phyloP scores from a whole-genome alignment of 2,888 invertebrate species.

The Tachina fera region DNA sequence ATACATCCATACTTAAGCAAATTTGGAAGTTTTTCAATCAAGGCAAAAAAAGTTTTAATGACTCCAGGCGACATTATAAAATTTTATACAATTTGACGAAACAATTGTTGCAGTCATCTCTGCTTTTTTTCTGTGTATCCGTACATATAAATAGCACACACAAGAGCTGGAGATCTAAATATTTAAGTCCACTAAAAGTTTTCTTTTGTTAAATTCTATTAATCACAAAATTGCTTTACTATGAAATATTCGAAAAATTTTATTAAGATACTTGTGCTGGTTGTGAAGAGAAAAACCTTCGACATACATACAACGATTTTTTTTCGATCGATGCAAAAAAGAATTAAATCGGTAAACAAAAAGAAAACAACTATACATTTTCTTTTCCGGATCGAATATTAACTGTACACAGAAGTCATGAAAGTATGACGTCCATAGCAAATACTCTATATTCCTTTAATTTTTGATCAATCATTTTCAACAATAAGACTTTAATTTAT shows the following conservation, averaged over 20 bases:
- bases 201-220: neutral
- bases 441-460: no score
- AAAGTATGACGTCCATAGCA: no score
- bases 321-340: no score
- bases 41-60: conserved; percentile 70
- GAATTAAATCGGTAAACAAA: no score
- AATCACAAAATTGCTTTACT: neutral
- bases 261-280: no score
- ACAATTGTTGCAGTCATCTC: conserved; percentile 42
- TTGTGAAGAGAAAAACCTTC: no score
- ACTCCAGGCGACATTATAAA: conserved; percentile 64
- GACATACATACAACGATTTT: no score
- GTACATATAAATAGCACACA: neutral
- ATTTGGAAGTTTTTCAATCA: conserved; percentile 71
- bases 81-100: conserved; percentile 50
- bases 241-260: neutral
- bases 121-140: neutral
- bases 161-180: neutral
- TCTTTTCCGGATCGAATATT: no score
- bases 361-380: no score
- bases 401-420: no score
- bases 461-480: no score
- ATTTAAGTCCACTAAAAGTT: neutral
- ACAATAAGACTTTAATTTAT: no score
- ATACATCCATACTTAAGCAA: conserved; percentile 22